Evolutionary conservation across 2,797 vertebrate species (phyloP).

Genomic region (Squalus acanthias): DNA sequence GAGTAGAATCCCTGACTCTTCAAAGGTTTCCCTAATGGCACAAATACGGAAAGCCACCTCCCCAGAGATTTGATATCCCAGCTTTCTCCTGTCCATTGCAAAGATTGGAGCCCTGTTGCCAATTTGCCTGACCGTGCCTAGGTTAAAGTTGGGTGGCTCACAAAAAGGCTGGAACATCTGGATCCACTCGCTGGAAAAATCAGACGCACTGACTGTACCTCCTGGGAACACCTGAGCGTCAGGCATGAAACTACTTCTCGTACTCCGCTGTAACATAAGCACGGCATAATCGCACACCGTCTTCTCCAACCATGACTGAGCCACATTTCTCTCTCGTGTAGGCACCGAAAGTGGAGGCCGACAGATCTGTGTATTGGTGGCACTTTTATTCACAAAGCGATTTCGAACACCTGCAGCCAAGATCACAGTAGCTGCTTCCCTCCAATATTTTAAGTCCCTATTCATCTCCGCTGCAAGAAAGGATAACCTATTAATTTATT

Average conservation of each 20-base stretch:
- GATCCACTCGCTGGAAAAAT: conserved; percentile 77
- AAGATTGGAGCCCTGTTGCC: conserved; percentile 55
- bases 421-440: conserved; percentile 75
- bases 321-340: not conserved
- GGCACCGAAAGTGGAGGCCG: not conserved
- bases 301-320: not conserved
- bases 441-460: conserved; percentile 66
- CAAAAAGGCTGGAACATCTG: conserved; percentile 59
- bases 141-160: conserved; percentile 58
- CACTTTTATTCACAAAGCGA: conserved; percentile 39
- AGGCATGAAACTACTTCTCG: conserved; percentile 72
- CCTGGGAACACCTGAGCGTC: conserved; percentile 82
- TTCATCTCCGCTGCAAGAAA: conserved; percentile 56
- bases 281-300: conserved; percentile 63
- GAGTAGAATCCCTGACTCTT: conserved; percentile 80
- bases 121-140: conserved; percentile 57
- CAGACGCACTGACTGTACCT: conserved; percentile 65
- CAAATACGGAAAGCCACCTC: conserved; percentile 82
- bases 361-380: conserved; percentile 36
- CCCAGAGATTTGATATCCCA: conserved; percentile 62
- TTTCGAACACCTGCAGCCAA: conserved; percentile 58
- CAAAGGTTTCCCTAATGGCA: conserved; percentile 84
- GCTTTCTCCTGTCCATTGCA: conserved; percentile 55
- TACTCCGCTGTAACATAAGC: conserved; percentile 71
- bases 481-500: not conserved